A percentile compares a stretch with the other conserved stretches of the same genome.
Conservation (phyloP, 2,888 invertebrate genomes). For the Notodonta ziczac region DNA sequence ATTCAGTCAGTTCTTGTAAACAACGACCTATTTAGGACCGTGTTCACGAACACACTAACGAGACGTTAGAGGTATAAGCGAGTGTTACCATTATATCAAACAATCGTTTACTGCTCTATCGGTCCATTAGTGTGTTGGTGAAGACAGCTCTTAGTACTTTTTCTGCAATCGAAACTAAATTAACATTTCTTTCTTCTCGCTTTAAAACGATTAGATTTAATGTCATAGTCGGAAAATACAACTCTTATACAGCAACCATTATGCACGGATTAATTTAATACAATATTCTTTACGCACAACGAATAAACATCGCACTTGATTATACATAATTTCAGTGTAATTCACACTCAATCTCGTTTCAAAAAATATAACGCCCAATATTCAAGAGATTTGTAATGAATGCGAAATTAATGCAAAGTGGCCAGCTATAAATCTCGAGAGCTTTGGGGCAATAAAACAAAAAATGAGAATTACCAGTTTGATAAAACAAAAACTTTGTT, state of each 20-base stretch:
- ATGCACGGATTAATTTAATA: conserved; percentile 40
- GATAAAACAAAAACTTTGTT: conserved; percentile 80
- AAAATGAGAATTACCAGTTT: conserved; percentile 80
- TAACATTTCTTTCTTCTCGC: neutral
- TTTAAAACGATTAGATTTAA: conserved; percentile 25
- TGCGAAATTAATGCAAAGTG: conserved; percentile 81
- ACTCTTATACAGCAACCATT: conserved; percentile 22
- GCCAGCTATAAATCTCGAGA: conserved; percentile 75
- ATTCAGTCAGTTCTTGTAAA: no score
- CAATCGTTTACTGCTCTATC: no score
- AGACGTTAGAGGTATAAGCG: no score
- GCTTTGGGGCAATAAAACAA: conserved; percentile 78
- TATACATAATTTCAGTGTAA: conserved; percentile 49
- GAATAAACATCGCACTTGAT: conserved; percentile 37
- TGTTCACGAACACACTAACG: no score
- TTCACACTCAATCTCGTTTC: conserved; percentile 57
- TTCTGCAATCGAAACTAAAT: conserved; percentile 10
- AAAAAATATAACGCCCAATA: conserved; percentile 63
- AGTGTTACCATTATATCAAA: no score
- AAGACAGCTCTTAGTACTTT: neutral
- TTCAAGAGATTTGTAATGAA: conserved; percentile 76
- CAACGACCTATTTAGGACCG: no score
- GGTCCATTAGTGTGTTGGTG: no score
- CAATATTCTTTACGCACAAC: conserved; percentile 34
- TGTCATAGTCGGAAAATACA: conserved; percentile 26